Conservation (phyloP, 1,140 invertebrate species). For the Pseudomyrmex pallidus region DNA sequence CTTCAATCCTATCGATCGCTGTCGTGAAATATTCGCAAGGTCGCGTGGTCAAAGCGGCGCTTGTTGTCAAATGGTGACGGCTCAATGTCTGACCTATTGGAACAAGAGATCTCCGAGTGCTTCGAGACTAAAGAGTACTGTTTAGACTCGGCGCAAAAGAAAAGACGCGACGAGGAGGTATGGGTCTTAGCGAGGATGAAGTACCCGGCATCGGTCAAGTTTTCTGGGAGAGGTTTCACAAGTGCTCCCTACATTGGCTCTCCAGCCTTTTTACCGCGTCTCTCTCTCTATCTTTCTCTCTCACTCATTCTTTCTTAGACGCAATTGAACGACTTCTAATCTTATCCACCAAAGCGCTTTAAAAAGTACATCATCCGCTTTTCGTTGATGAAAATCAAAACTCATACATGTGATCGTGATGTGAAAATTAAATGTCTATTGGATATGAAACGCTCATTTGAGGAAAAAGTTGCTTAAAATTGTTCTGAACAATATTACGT, state of each 20-base stretch:
- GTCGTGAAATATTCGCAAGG: neutral
- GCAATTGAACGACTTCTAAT: conserved; percentile 42
- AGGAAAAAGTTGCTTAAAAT: neutral
- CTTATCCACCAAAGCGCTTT: conserved; percentile 52
- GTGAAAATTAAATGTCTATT: too few species aligned
- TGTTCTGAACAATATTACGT: neutral
- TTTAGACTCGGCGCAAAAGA: conserved; percentile 72
- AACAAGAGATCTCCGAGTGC: conserved; percentile 72
- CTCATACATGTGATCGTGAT: neutral
- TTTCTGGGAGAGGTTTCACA: conserved; percentile 79
- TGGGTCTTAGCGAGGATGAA: conserved; percentile 80
- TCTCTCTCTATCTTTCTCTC: too few species aligned
- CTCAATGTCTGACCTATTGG: conserved; percentile 62
- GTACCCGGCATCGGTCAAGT: conserved; percentile 76
- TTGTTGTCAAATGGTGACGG: conserved; percentile 11
- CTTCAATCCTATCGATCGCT: conserved; percentile 11
- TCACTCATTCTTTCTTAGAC: too few species aligned
- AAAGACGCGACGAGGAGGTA: conserved; percentile 75
- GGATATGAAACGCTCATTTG: too few species aligned
- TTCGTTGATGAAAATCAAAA: neutral
- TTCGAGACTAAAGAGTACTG: conserved; percentile 67
- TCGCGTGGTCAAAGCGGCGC: too few species aligned
- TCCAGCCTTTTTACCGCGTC: conserved; percentile 45
- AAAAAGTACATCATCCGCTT: conserved; percentile 20
- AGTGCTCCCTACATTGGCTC: conserved; percentile 52